Evolutionary conservation across 2,113 vertebrate genomes (phyloP), one percentile per base, ranked within the genome.

Genomic region (Esox niger): DNA sequence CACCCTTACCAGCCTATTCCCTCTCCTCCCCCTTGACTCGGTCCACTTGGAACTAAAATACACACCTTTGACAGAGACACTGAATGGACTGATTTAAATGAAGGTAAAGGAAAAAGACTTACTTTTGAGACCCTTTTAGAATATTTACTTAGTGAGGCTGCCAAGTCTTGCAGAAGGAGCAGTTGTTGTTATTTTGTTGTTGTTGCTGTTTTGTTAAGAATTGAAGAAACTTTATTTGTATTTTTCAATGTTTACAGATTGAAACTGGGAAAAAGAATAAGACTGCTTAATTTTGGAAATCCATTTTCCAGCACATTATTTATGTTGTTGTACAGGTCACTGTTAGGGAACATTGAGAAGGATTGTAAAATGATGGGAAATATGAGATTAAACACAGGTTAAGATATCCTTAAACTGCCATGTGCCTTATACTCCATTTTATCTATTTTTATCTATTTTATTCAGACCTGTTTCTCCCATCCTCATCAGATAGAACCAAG

Each of bases 251-350:
- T 91, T 91, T 91, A 89, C 72, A 93, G 90, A 90, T 72, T 82
- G 77, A 84, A 84, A 88, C 88, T 82, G 88, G 66, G 71, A 79
- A 65, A 90, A 85, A 87, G 90, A 84, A 86, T 78, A 71, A 69
- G 77, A 73, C 88, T 91, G 89, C 90, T 87, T 90, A 84, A 88
- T 90, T 86, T 86, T 65, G 76, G 77, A 69, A 76, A 83, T 47
- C 47, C 29, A 62, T 82, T 86, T 80, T 78, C 82, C 92, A 92
- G 91, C 92, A 94, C 93, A 94, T 93, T 95, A 96, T 97, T 97
- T 96, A 96, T 96, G 94, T 95, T 94, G 88, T 90, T 95, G 94
- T 95, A 94, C 92, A 94, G 93, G 93, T 94, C 92, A 93, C 91
- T 92, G 93, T 91, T 92, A 93, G 90, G 89, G 88, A 91, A 91